These are phyloP conservation scores for Lasiommata megera DNA, from an alignment of 2,888 invertebrate species.

Conservation along the genomic window DNA sequence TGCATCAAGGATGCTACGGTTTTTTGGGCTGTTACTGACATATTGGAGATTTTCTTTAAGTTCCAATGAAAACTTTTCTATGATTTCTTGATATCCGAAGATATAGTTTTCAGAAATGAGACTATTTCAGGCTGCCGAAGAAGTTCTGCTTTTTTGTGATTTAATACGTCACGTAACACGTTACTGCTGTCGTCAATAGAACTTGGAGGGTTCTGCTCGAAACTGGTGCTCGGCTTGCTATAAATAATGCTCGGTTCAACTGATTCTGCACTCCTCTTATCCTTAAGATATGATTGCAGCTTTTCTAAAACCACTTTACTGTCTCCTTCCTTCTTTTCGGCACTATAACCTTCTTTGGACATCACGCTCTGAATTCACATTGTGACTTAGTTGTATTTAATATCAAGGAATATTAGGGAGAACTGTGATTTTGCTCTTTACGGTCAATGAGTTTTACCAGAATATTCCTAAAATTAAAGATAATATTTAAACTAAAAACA, in stretches of 20 bases:
- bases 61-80: neutral
- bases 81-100: constrained; percentile 63
- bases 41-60: constrained; percentile 29
- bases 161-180: constrained; percentile 68
- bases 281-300: constrained; percentile 73
- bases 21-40: constrained; percentile 66
- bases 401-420: neutral
- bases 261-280: constrained; percentile 63
- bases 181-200: constrained; percentile 64
- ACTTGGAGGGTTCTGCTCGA: constrained; percentile 49
- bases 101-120: constrained; percentile 63
- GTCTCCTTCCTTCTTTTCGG: constrained; percentile 73
- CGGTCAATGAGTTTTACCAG: neutral
- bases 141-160: constrained; percentile 72
- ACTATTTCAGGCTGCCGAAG: constrained; percentile 72
- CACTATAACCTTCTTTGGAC: constrained; percentile 78
- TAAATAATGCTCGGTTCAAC: constrained; percentile 52
- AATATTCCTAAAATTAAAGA: constrained; percentile 5
- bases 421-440: neutral
- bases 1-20: constrained; percentile 69
- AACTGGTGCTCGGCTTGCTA: constrained; percentile 67
- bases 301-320: constrained; percentile 74
- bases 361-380: constrained; percentile 50
- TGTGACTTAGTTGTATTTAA: constrained; percentile 16
- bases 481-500: constrained; percentile 14